These are phyloP conservation scores for Drosophila multiciliata DNA, from an alignment of 2,888 invertebrate species.

Conservation along the genomic window DNA sequence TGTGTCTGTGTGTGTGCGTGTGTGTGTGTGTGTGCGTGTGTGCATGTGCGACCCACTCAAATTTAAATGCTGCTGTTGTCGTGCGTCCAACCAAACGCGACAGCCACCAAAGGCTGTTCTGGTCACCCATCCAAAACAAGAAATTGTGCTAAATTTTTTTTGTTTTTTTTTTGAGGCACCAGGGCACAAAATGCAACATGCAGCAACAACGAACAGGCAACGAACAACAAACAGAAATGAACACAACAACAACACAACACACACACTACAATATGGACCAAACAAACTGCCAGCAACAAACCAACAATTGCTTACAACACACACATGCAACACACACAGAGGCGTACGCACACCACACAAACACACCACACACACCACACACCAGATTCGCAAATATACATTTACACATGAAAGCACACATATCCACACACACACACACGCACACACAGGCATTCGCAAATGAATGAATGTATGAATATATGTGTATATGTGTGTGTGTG, in stretches of 20 bases:
- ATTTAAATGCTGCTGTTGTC: slow-evolving; percentile 75
- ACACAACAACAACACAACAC: slow-evolving; percentile 9
- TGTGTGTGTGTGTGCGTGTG: slow-evolving; percentile 22
- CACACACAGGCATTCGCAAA: neutral
- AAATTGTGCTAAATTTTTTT: slow-evolving; percentile 66
- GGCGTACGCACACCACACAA: slow-evolving; percentile 11
- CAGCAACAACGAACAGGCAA: slow-evolving; percentile 27
- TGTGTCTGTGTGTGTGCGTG: neutral
- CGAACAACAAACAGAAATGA: slow-evolving; percentile 34
- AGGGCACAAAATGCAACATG: slow-evolving; percentile 60
- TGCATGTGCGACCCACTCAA: slow-evolving; percentile 53
- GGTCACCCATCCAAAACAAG: slow-evolving; percentile 66
- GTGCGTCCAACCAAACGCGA: slow-evolving; percentile 68
- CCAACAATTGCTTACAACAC: slow-evolving; percentile 52
- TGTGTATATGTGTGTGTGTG: neutral
- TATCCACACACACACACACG: slow-evolving; percentile 10
- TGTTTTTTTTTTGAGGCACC: slow-evolving; percentile 57
- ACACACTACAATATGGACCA: slow-evolving; percentile 21
- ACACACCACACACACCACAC: slow-evolving; percentile 7
- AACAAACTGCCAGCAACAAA: slow-evolving; percentile 46
- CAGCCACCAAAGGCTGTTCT: slow-evolving; percentile 47
- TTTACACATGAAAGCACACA: slow-evolving; percentile 43
- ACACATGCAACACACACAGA: slow-evolving; percentile 23
- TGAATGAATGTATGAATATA: neutral
- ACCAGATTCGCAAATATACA: slow-evolving; percentile 33